Percentiles rank a stretch among this genome's conserved stretches.
Conservation (phyloP, 2,888 invertebrate genomes). For the Loripinus fragilis region DNA sequence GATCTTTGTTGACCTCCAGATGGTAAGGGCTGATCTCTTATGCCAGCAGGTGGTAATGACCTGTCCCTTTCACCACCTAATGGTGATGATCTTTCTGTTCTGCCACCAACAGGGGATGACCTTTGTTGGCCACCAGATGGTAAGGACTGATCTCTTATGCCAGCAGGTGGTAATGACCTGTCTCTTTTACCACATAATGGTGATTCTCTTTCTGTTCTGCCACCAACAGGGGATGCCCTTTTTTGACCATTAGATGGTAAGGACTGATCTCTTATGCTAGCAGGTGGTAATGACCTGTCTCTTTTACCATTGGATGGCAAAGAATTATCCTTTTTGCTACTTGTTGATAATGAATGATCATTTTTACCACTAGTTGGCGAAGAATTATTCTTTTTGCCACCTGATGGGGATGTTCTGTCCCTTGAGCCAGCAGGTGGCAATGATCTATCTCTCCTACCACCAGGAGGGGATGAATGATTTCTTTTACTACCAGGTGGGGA, state of each 20-base stretch:
- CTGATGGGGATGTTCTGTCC: not conserved
- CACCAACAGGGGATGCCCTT: not conserved
- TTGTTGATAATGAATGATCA: not conserved
- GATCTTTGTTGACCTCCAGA: not conserved
- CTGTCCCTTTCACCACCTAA: not conserved
- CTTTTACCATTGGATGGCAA: not conserved
- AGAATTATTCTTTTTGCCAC: not conserved
- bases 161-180: not conserved
- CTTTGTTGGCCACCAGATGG: not conserved
- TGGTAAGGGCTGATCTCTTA: not conserved
- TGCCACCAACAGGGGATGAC: slow-evolving; percentile 1
- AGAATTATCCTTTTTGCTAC: not conserved
- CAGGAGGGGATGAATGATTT: not conserved
- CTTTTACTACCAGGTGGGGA: slow-evolving; percentile 1
- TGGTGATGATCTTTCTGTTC: not conserved
- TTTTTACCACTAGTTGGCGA: not conserved
- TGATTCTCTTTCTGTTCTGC: not conserved
- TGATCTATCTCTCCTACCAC: not conserved
- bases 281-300: not conserved
- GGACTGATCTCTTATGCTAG: not conserved
- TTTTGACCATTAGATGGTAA: not conserved
- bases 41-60: not conserved
- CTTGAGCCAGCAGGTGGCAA: slow-evolving; percentile 7
- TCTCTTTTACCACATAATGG: not conserved
- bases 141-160: not conserved